A percentile compares a stretch with the other conserved stretches of the same genome.
Conservation (phyloP, 2,888 invertebrate genomes). For the Eupithecia tripunctaria region DNA sequence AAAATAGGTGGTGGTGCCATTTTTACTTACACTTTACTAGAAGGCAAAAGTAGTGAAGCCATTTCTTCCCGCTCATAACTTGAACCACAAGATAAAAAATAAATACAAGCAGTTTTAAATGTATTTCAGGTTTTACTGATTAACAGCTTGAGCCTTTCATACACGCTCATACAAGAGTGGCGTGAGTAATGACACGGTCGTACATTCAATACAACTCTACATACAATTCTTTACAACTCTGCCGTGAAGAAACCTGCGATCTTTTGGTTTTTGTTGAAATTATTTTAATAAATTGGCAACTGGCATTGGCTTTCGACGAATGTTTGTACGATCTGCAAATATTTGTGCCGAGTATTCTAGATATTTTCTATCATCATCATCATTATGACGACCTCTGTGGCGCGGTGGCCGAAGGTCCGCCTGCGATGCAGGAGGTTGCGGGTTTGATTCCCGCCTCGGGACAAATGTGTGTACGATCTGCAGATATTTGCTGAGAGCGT, state of each 20-base stretch:
- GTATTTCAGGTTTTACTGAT: conserved; percentile 43
- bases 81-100: conserved; percentile 24
- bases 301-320: no score
- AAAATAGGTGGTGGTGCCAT: no score
- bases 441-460: no score
- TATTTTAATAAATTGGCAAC: neutral
- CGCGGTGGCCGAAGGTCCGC: no score
- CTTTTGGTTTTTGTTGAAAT: neutral
- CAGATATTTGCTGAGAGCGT: no score
- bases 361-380: no score
- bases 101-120: conserved; percentile 43
- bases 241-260: neutral
- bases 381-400: no score
- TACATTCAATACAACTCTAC: conserved; percentile 1
- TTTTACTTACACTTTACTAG: no score
- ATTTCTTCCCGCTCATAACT: conserved; percentile 9
- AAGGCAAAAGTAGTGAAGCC: neutral
- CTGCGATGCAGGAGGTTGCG: no score
- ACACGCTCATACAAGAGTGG: conserved; percentile 45
- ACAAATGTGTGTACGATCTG: no score
- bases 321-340: no score
- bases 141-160: conserved; percentile 51
- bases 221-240: conserved; percentile 3
- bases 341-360: no score
- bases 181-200: conserved; percentile 46